These are phyloP conservation scores for Melangyna quadrimaculata DNA, from an alignment of 2,888 invertebrate genomes.

Conservation along the genomic window DNA sequence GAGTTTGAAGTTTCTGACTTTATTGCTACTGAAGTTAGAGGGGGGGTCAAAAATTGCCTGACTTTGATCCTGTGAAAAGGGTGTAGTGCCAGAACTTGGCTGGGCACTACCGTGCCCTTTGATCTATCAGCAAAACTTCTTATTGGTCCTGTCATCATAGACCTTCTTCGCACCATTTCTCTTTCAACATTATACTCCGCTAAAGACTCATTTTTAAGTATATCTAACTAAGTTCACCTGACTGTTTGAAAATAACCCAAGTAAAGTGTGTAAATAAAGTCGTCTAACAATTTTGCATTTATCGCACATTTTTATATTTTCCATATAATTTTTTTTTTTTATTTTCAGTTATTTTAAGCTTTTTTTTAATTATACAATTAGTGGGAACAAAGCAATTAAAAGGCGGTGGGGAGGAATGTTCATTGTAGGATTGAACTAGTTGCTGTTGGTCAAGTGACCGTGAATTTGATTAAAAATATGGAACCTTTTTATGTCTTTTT, in stretches of 20 bases:
- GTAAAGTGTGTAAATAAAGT: constrained; percentile 19
- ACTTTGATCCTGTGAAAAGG: too few species aligned
- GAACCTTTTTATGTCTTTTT: constrained; percentile 44
- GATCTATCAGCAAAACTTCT: too few species aligned
- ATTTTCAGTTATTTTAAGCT: constrained; percentile 12
- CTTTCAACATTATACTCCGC: not conserved
- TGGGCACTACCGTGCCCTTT: too few species aligned
- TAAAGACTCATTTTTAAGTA: not conserved
- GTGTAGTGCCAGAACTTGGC: too few species aligned
- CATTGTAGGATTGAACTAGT: constrained; percentile 44
- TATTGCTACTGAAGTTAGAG: too few species aligned
- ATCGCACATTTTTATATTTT: constrained; percentile 45
- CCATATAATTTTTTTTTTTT: not conserved
- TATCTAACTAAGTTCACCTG: not conserved
- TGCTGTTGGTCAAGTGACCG: constrained; percentile 57
- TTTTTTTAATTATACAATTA: constrained; percentile 44
- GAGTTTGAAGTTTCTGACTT: too few species aligned
- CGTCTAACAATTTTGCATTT: constrained; percentile 52
- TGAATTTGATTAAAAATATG: constrained; percentile 57
- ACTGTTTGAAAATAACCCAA: not conserved
- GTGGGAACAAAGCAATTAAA: constrained; percentile 46
- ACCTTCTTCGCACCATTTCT: too few species aligned
- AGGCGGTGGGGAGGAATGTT: constrained; percentile 13
- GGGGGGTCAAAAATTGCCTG: too few species aligned
- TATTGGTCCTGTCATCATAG: too few species aligned